Conservation (phyloP, 2,113 vertebrate species). For the Nibea coibor region DNA sequence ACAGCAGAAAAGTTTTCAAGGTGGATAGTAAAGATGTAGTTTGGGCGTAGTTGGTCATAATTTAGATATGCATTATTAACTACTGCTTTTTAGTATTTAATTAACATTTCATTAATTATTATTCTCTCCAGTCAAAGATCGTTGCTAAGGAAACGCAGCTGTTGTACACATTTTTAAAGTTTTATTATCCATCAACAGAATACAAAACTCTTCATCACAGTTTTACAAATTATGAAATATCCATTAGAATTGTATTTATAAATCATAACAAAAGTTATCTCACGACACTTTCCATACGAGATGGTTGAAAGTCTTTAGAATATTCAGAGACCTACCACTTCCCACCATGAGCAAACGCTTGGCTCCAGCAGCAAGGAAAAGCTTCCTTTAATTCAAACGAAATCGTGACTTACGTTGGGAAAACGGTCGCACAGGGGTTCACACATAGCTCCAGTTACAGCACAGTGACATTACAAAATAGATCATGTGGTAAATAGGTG, state of each 20-base stretch:
- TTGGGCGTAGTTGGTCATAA: background rate
- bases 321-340: too few relatives aligned
- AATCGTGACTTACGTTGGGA: background rate
- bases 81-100: background rate
- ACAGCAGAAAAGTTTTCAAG: too few relatives aligned
- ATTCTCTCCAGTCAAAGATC: background rate
- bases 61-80: background rate
- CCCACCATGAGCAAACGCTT: too few relatives aligned
- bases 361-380: too few relatives aligned
- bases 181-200: background rate
- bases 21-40: background rate
- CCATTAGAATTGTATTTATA: background rate
- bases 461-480: background rate
- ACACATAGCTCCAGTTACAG: background rate
- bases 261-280: too few relatives aligned
- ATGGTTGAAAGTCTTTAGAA: too few relatives aligned
- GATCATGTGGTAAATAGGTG: too few relatives aligned
- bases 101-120: background rate
- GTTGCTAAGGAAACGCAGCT: background rate
- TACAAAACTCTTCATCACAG: background rate
- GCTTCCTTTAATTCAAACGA: too few relatives aligned
- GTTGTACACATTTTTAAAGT: background rate
- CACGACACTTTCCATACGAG: too few relatives aligned
- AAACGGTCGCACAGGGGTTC: background rate
- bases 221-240: background rate